Percentiles rank a stretch among this genome's conserved stretches.
phyloP scores from a whole-genome alignment of 2,113 vertebrate genomes.

The Ameiurus melas region DNA sequence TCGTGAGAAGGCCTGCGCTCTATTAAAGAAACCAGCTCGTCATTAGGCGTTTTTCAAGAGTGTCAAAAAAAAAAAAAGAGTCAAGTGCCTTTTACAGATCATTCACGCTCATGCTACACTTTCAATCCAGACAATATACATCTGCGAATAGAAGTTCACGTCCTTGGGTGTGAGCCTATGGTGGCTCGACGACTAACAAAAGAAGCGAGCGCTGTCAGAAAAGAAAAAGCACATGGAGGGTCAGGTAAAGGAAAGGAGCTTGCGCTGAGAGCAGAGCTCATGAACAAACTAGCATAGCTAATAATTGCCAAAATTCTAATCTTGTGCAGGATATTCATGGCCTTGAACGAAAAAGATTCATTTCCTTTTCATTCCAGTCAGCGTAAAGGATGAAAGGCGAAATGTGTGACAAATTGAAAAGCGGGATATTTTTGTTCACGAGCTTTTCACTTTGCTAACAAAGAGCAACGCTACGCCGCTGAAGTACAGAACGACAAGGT shows the following conservation, averaged over 20 bases:
- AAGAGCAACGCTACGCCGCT: slow-evolving; percentile 7
- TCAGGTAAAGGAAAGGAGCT: slow-evolving; percentile 1
- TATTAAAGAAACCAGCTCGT: not conserved
- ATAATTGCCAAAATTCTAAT: slow-evolving; percentile 39
- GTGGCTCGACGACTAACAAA: slow-evolving; percentile 21
- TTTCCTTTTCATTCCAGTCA: slow-evolving; percentile 20
- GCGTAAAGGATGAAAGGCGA: not conserved
- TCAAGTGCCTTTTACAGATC: not conserved
- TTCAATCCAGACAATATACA: not conserved
- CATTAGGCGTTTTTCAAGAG: slow-evolving; percentile 34
- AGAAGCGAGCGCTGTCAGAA: not conserved
- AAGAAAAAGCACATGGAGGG: not conserved
- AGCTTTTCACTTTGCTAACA: slow-evolving; percentile 25
- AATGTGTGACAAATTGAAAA: slow-evolving; percentile 26
- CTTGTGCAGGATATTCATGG: slow-evolving; percentile 18
- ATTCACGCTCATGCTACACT: slow-evolving; percentile 1
- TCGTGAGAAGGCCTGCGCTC: not conserved
- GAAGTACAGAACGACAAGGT: slow-evolving; percentile 3
- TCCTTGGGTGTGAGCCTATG: not conserved
- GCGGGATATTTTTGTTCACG: not conserved
- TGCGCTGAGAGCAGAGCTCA: slow-evolving; percentile 27
- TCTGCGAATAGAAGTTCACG: slow-evolving; percentile 14
- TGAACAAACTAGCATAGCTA: slow-evolving; percentile 44
- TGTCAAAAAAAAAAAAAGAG: not conserved
- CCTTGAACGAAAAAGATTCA: slow-evolving; percentile 36